Conservation (phyloP, 2,888 invertebrate species). For the Oscheius myriophilus region DNA sequence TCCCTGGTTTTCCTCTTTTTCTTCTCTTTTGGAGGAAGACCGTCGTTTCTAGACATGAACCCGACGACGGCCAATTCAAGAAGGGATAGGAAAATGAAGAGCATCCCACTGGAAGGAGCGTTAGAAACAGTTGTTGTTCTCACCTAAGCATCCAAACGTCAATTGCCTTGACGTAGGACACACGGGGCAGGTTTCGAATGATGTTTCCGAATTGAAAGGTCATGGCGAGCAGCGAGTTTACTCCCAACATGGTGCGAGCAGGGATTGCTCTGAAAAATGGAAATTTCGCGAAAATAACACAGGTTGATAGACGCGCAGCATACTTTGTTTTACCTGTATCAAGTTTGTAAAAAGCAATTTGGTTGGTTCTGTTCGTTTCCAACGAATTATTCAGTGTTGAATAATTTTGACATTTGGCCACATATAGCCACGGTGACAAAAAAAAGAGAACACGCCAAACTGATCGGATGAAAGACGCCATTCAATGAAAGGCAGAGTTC, state of each 20-base stretch:
- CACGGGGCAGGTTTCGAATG: conserved; percentile 69
- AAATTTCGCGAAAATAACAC: not conserved
- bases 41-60: conserved; percentile 70
- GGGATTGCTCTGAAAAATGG: conserved; percentile 66
- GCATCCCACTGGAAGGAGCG: conserved; percentile 55
- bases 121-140: not conserved
- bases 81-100: conserved; percentile 70
- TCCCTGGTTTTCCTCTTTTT: conserved; percentile 39
- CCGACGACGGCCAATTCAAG: conserved; percentile 70
- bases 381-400: no score
- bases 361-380: no score
- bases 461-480: no score
- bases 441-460: no score
- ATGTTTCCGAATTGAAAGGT: conserved; percentile 71
- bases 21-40: conserved; percentile 57
- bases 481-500: no score
- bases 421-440: no score
- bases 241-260: conserved; percentile 71
- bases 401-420: no score
- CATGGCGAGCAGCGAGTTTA: conserved; percentile 70
- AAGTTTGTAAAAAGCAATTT: no score
- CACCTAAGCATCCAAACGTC: conserved; percentile 69
- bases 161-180: conserved; percentile 69
- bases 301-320: no score
- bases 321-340: no score